Evolutionary conservation across 2,797 vertebrate genomes (phyloP), one percentile per base, ranked within the genome.

Genomic region (Alosa sapidissima): DNA sequence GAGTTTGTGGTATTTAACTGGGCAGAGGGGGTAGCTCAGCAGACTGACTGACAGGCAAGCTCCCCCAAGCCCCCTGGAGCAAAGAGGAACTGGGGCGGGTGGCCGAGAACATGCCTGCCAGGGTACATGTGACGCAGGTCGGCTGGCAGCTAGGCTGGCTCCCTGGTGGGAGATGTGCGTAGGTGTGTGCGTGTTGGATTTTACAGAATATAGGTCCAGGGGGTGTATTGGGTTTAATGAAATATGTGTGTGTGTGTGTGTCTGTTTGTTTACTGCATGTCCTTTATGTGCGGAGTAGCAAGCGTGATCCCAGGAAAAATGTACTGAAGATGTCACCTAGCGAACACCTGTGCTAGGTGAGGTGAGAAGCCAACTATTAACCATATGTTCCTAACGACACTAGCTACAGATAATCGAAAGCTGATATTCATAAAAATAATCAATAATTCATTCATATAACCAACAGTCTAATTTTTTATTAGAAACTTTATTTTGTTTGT

Each of bases 271-370:
- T 62, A 62, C 58, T 72, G 28, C 10, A 11, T 72, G 68, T 19
- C 54, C 19, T 55, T 55, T 21, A 45, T 75, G 28, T 28, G 28
- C 28, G 96, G 97, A 95, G 97, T 97, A 94, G 96, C 95, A 85
- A 94, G 89, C 86, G 85, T 60, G 87, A 88, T 86, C 84, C 24
- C 54, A 90, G 89, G 91, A 85, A 89, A 88, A 90, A 88, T 93
- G 94, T 92, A 89, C 85, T 94, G 91, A 89, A 93, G 95, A 94
- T 94, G 96, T 96, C 96, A 94, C 91, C 97, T 97, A 97, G 91
- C 86, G 68, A 41, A 58, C 89, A 92, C 90, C 90, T 92, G 91
- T 81, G 49, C 86, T 85, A 89, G 90, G 91, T 91, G 89, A 88
- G 68, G 68, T 87, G 83, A 62, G n/a, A 33, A 45, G 24, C 68